These are phyloP conservation scores for Pristionchus entomophagus DNA, from an alignment of 2,888 invertebrate genomes.

Conservation along the genomic window DNA sequence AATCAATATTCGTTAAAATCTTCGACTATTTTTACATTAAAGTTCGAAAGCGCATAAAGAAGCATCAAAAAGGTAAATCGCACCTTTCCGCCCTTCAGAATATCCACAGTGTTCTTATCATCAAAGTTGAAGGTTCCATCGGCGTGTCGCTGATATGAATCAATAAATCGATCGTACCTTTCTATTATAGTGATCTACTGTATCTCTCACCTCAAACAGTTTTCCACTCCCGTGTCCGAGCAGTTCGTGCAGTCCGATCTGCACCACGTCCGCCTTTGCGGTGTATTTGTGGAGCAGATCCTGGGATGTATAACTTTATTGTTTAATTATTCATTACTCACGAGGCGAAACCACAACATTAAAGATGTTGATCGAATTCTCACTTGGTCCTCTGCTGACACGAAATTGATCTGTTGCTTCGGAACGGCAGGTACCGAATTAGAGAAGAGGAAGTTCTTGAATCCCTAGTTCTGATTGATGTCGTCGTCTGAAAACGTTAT, in stretches of 20 bases:
- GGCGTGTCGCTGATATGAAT: slow-evolving; percentile 79
- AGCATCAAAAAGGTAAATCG: too few relatives aligned
- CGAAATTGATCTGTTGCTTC: slow-evolving; percentile 87
- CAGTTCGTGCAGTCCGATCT: slow-evolving; percentile 95
- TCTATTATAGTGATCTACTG: too few relatives aligned
- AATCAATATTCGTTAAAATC: too few relatives aligned
- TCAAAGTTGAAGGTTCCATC: slow-evolving; percentile 90
- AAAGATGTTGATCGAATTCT: too few relatives aligned
- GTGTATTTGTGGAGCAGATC: slow-evolving; percentile 84
- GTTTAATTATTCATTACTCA: not conserved
- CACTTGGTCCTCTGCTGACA: slow-evolving; percentile 85
- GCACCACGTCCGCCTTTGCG: slow-evolving; percentile 89
- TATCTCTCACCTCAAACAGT: slow-evolving; percentile 80
- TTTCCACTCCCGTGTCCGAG: slow-evolving; percentile 97
- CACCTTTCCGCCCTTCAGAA: slow-evolving; percentile 76
- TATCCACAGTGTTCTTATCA: too few relatives aligned
- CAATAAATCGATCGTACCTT: slow-evolving; percentile 69
- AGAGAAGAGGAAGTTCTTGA: slow-evolving; percentile 98
- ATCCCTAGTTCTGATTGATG: slow-evolving; percentile 95
- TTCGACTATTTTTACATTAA: too few relatives aligned
- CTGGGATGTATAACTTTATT: too few relatives aligned
- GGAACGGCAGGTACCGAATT: slow-evolving; percentile 92
- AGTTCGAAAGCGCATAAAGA: too few relatives aligned
- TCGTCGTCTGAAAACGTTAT: slow-evolving; percentile 92
- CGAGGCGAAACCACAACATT: too few relatives aligned